Percentiles rank a stretch among this genome's conserved stretches.
Conservation (phyloP, 2,797 vertebrate species). For the Lutjanus campechanus region DNA sequence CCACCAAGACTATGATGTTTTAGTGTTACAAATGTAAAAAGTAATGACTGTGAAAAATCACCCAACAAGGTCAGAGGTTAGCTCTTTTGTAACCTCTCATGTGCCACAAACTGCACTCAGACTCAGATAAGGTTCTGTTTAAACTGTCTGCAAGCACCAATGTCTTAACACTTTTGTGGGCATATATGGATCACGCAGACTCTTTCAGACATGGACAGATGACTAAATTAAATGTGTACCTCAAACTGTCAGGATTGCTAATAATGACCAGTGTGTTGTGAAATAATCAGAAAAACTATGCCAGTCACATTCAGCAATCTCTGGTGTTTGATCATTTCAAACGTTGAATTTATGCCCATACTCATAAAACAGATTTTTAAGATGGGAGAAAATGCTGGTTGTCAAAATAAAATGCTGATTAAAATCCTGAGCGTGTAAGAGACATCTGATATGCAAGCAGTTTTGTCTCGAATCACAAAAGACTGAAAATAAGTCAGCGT, state of each 20-base stretch:
- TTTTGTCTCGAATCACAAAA: neutral
- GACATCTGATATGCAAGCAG: neutral
- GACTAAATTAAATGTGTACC: neutral
- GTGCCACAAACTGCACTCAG: neutral
- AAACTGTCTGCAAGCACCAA: neutral
- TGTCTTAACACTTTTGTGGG: neutral
- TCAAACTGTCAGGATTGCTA: neutral
- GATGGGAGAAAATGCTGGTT: neutral
- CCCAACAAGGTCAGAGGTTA: neutral
- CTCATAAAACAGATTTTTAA: neutral
- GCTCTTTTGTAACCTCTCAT: neutral
- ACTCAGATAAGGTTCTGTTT: neutral
- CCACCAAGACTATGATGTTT: neutral
- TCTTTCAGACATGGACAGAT: neutral
- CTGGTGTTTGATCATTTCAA: neutral
- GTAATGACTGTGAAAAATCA: neutral
- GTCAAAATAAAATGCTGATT: neutral
- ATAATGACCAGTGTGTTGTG: neutral
- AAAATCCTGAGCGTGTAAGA: neutral
- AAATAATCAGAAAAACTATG: neutral
- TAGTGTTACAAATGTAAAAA: neutral
- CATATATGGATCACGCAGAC: neutral
- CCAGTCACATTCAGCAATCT: neutral
- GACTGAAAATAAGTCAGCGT: neutral
- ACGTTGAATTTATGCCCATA: too few relatives aligned